phyloP scores from a whole-genome alignment of 2,797 vertebrate genomes.

The Heliangelus exortis region DNA sequence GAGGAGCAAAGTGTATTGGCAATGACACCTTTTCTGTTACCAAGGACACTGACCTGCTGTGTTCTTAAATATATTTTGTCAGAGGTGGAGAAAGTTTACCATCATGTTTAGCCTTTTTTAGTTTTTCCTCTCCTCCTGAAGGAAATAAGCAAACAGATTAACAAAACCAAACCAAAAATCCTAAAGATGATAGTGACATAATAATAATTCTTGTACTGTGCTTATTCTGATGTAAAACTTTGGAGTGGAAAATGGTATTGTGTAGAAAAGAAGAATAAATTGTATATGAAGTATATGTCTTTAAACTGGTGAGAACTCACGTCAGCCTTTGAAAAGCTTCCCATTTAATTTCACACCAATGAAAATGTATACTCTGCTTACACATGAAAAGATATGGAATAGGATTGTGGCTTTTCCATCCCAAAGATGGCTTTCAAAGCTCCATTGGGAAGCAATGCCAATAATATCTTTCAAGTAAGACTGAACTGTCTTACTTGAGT shows the following conservation, averaged over 20 bases:
- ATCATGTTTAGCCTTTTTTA: neutral
- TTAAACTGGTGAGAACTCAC: neutral
- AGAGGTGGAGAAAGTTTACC: neutral
- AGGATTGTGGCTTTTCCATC: neutral
- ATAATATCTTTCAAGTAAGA: neutral
- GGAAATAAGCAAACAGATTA: neutral
- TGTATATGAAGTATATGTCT: neutral
- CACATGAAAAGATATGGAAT: neutral
- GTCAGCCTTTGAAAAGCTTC: neutral
- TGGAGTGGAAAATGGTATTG: neutral
- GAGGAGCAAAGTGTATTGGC: neutral
- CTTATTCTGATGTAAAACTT: neutral
- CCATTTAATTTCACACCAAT: neutral
- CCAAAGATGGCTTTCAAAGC: neutral
- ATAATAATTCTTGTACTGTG: neutral
- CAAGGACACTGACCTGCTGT: neutral
- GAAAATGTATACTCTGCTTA: neutral
- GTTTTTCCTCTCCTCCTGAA: neutral
- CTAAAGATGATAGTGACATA: neutral
- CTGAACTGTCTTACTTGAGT: neutral
- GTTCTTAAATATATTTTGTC: neutral
- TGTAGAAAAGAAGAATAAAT: neutral
- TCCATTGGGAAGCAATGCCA: neutral
- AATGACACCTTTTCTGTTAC: neutral
- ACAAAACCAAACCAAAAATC: neutral